Evolutionary conservation across 2,888 invertebrate genomes (phyloP).

Genomic region (Melanophora roralis): DNA sequence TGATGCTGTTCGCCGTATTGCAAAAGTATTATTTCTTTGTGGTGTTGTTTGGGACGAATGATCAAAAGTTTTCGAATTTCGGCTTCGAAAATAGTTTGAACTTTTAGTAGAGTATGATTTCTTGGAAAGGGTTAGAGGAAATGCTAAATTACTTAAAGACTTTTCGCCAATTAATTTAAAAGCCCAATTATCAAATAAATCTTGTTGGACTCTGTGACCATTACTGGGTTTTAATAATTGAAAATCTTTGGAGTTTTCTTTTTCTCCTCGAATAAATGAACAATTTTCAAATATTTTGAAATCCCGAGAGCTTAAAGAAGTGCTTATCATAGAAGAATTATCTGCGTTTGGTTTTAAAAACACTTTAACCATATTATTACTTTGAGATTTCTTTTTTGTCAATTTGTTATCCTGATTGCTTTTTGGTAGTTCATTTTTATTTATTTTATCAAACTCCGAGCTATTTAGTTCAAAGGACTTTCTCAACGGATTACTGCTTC

Average conservation of each 20-base stretch:
- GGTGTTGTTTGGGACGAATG: neutral
- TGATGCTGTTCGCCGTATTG: neutral
- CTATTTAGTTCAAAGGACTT: neutral
- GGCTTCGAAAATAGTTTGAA: neutral
- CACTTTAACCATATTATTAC: constrained; percentile 64
- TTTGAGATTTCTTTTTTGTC: too few species aligned
- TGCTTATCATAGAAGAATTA: constrained; percentile 63
- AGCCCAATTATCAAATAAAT: too few species aligned
- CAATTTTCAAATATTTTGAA: too few species aligned
- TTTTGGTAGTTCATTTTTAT: too few species aligned
- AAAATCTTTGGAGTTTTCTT: too few species aligned
- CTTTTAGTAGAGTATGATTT: constrained; percentile 18
- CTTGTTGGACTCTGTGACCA: too few species aligned
- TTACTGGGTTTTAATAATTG: too few species aligned
- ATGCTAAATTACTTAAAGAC: too few species aligned
- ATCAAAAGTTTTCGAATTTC: neutral
- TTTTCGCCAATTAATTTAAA: too few species aligned
- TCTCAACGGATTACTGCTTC: neutral
- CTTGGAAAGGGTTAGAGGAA: neutral
- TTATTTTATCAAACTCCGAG: neutral
- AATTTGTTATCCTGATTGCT: too few species aligned
- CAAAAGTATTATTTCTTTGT: neutral
- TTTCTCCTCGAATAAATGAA: too few species aligned
- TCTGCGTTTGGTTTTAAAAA: constrained; percentile 69
- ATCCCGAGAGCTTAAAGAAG: too few species aligned